A percentile compares a stretch with the other conserved stretches of the same genome.
Evolutionary conservation across 30 jellyfish, hydroid and myxozoan species (phyloP).

Genomic region (Chrysaora quinquecirrha): DNA sequence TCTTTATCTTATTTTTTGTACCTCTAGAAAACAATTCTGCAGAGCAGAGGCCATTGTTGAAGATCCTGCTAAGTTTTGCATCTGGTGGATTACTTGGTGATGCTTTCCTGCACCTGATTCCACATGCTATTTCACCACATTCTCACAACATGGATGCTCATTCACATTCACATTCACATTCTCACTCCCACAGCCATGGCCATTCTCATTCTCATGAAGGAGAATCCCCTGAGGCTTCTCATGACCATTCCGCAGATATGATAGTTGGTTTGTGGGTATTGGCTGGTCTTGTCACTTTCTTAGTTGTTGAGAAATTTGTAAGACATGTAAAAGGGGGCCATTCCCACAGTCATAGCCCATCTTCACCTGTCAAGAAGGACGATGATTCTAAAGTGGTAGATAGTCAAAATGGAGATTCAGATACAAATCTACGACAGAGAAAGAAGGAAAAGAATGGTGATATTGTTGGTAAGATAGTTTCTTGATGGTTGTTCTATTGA

Average conservation of each 20-base stretch:
- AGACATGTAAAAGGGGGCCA: slow-evolving; percentile 97
- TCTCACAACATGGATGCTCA: slow-evolving; percentile 70
- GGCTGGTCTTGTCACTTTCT: slow-evolving; percentile 91
- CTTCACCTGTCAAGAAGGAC: too few species aligned
- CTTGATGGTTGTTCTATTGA: too few species aligned
- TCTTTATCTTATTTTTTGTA: slow-evolving; percentile 84
- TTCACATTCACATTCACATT: slow-evolving; percentile 67
- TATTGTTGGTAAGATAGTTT: too few species aligned
- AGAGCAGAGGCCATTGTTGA: slow-evolving; percentile 86
- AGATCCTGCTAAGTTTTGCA: slow-evolving; percentile 88
- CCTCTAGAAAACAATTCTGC: slow-evolving; percentile 86
- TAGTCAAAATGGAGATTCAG: not conserved
- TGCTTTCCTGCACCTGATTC: slow-evolving; percentile 94
- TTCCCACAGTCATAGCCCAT: slow-evolving; percentile 83
- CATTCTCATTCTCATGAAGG: slow-evolving; percentile 76
- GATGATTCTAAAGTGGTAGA: slow-evolving; percentile 32
- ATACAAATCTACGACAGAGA: slow-evolving; percentile 44
- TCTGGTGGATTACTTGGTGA: slow-evolving; percentile 98
- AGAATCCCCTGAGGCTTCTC: slow-evolving; percentile 70
- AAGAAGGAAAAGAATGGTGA: too few species aligned
- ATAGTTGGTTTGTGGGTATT: slow-evolving; percentile 93
- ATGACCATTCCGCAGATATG: slow-evolving; percentile 95
- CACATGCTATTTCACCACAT: slow-evolving; percentile 97
- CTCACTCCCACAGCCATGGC: slow-evolving; percentile 81
- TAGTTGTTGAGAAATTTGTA: slow-evolving; percentile 91